These are phyloP conservation scores for Antechinus stuartii DNA, from an alignment of 2,113 vertebrate genomes.

Conservation along the genomic window DNA sequence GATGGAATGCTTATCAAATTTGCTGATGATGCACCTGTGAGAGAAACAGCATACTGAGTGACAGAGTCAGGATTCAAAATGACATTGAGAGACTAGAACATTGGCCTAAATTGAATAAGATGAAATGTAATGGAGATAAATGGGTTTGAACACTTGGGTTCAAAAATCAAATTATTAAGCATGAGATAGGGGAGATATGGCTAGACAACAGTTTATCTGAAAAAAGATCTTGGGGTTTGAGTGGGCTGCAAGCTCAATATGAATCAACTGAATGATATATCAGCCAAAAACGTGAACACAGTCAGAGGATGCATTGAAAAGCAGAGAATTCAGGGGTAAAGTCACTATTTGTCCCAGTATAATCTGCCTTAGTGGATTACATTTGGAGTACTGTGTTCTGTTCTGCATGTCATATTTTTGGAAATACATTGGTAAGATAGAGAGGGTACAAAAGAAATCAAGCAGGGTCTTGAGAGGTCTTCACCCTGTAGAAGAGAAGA, in stretches of 20 bases:
- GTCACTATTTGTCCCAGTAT: background rate
- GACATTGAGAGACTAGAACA: background rate
- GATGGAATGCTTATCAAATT: background rate
- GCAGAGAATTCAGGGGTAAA: background rate
- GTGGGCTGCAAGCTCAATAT: background rate
- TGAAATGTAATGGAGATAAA: background rate
- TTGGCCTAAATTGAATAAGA: background rate
- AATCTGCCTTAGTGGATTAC: background rate
- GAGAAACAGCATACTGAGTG: background rate
- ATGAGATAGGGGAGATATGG: background rate
- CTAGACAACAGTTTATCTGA: background rate
- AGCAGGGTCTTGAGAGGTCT: background rate
- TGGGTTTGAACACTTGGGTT: background rate
- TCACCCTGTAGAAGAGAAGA: background rate
- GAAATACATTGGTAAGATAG: background rate
- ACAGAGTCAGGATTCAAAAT: background rate
- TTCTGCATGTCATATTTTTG: background rate
- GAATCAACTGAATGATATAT: background rate
- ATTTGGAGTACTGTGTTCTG: background rate
- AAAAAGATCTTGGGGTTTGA: background rate
- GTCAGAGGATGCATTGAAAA: background rate
- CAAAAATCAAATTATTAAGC: background rate
- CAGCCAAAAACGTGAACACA: background rate
- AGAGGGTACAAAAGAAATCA: background rate
- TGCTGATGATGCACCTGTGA: background rate